Base-by-base conservation (phyloP, 1,140 invertebrate genomes). In the Luehdorfia chinensis region DNA sequence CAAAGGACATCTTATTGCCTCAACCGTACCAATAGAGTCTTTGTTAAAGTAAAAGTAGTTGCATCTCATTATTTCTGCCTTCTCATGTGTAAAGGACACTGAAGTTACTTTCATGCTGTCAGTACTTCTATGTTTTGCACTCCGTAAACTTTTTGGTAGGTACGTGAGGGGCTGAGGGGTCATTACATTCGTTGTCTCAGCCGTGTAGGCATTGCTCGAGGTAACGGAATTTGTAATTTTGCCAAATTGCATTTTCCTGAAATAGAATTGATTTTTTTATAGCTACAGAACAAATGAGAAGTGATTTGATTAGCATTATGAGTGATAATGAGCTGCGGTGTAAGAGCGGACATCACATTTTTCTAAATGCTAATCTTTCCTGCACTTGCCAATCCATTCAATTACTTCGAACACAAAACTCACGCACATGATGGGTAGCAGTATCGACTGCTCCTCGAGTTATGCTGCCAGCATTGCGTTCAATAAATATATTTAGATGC, bases 11-110 rank as follows among this genome's bases (percentile, higher is more conserved):
- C 25, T 52, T 46, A 52, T 52, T 52, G 50, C 50, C 50, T 37
- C 39, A 2, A 16, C 31, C 19, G 12, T 44, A 33, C 52, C 39
- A 52, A 63, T 60, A 53, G 19, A 21, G 50, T 49, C 64, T 66
- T 66, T 65, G 60, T 72, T n/a, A 64, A 50, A 34, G 43, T 55
- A 47, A 60, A 59, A 67, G 64, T 64, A 64, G 65, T 67, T 51
- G 52, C 43, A 59, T 65, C 68, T 77, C 74, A 70, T 77, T 77
- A 77, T 77, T 74, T 61, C 66, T 77, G 74, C 54, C 34, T 58
- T 54, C 54, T 67, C 74, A 56, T 58, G 68, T 74, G 70, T 66
- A 73, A 43, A 43, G 25, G 54, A 57, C 50, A 18, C 45, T 28
- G 41, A 43, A 45, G 34, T 58, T 53, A 61, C 58, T 67, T 52